phyloP scores from a whole-genome alignment of 1,140 invertebrate genomes.

The Drosophila paulistorum region DNA sequence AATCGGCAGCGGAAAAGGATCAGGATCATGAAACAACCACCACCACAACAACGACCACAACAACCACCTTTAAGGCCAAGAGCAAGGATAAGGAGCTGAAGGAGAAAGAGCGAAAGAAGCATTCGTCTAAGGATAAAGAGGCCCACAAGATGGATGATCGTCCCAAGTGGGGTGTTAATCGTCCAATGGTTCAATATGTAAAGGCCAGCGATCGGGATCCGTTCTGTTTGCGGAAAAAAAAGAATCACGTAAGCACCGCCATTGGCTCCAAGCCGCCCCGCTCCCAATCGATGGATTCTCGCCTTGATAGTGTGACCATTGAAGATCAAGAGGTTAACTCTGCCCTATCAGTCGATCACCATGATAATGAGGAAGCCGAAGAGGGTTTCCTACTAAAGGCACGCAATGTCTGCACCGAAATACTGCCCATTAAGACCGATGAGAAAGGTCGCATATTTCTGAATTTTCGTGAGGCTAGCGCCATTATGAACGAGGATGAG shows the following conservation, averaged over 20 bases:
- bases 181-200: constrained; percentile 87
- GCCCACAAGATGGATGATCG: constrained; percentile 83
- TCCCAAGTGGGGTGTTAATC: constrained; percentile 87
- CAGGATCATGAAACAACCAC: constrained; percentile 79
- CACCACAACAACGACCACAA: constrained; percentile 80
- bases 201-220: constrained; percentile 89
- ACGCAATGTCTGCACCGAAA: constrained; percentile 81
- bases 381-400: constrained; percentile 78
- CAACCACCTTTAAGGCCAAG: constrained; percentile 79
- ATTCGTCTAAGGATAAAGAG: constrained; percentile 58
- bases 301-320: constrained; percentile 57
- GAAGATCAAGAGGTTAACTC: constrained; percentile 44
- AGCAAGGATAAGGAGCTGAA: constrained; percentile 74
- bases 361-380: constrained; percentile 45
- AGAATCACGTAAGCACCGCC: constrained; percentile 55
- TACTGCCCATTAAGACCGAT: constrained; percentile 80
- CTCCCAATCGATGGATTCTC: constrained; percentile 76
- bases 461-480: constrained; percentile 79
- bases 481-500: constrained; percentile 82
- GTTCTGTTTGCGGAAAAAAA: constrained; percentile 83
- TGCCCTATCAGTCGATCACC: constrained; percentile 15
- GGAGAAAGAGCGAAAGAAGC: constrained; percentile 62
- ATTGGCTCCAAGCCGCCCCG: constrained; percentile 56
- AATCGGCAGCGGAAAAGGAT: constrained; percentile 51
- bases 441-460: constrained; percentile 80